Percentiles rank a stretch among this genome's conserved stretches.
Evolutionary conservation across 2,888 invertebrate species (phyloP).

Genomic region (Allolobophora icterica): DNA sequence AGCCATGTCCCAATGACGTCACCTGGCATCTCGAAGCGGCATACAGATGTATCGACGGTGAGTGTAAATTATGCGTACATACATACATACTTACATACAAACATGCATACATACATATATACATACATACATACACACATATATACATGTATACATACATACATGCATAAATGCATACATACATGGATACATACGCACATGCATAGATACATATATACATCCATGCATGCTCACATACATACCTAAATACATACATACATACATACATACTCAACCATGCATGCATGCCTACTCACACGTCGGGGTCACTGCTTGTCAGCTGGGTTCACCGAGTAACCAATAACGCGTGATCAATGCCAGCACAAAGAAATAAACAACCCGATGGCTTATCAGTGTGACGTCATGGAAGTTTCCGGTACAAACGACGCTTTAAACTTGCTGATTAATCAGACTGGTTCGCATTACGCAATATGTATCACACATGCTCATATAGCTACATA

Average conservation of each 20-base stretch:
- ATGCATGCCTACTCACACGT: too few relatives aligned
- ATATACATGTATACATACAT: neutral
- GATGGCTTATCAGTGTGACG: too few relatives aligned
- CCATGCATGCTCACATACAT: neutral
- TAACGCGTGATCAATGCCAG: too few relatives aligned
- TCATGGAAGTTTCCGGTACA: too few relatives aligned
- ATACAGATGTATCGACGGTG: constrained; percentile 40
- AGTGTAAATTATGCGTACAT: neutral
- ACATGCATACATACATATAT: neutral
- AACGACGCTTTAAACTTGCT: too few relatives aligned
- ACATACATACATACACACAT: neutral
- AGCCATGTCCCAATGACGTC: constrained; percentile 39
- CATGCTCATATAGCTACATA: too few relatives aligned
- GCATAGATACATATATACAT: neutral
- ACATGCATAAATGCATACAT: neutral
- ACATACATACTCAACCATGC: neutral
- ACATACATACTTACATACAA: neutral
- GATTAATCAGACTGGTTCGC: too few relatives aligned
- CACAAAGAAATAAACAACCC: too few relatives aligned
- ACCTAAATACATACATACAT: neutral
- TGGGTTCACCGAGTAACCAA: too few relatives aligned
- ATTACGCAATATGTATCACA: too few relatives aligned
- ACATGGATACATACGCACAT: neutral
- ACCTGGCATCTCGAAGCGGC: constrained; percentile 43
- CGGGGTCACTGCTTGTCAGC: too few relatives aligned